Evolutionary conservation across 2,797 vertebrate species (phyloP).

Genomic region (Rhabdophis nuchalis): DNA sequence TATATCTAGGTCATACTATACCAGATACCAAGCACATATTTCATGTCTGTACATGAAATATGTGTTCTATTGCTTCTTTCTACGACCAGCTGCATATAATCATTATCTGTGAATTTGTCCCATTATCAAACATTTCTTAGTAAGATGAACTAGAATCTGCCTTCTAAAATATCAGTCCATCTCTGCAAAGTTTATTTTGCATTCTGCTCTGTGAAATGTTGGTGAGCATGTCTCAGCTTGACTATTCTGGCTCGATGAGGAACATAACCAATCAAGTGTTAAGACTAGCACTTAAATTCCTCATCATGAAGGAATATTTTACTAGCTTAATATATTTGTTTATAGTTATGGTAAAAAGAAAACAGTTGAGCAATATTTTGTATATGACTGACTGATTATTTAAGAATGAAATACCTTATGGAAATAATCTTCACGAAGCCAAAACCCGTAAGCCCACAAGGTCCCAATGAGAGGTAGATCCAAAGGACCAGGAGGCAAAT

Average conservation of each 20-base stretch:
- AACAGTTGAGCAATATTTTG: not conserved
- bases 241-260: not conserved
- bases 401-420: not conserved
- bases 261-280: not conserved
- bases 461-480: not conserved
- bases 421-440: not conserved
- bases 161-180: not conserved
- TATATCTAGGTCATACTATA: not conserved
- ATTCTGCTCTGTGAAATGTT: not conserved
- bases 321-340: not conserved
- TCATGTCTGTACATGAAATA: not conserved
- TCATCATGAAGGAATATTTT: not conserved
- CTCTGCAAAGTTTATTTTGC: not conserved
- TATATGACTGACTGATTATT: not conserved
- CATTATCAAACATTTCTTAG: not conserved
- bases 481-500: not conserved
- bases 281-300: not conserved
- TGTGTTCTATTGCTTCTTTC: not conserved
- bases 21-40: not conserved
- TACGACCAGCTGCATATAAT: not conserved
- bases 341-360: not conserved
- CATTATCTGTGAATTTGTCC: not conserved
- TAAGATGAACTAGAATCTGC: not conserved
- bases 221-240: not conserved
- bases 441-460: not conserved